Conservation (phyloP, 2,888 invertebrate species). For the Arge pagana region DNA sequence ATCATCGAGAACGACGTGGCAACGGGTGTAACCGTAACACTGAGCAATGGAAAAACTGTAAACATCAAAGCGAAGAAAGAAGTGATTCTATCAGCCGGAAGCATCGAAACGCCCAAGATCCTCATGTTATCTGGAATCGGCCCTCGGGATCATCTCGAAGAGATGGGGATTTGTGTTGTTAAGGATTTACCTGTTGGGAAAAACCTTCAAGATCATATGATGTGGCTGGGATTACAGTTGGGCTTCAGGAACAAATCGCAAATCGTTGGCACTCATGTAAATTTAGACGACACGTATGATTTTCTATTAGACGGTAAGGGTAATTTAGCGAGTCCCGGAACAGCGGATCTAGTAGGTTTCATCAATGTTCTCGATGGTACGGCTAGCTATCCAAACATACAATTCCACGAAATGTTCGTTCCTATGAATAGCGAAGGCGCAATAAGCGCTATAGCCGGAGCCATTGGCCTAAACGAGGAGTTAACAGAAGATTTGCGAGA, state of each 20-base stretch:
- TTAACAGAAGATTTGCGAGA: constrained; percentile 29
- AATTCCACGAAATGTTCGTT: constrained; percentile 53
- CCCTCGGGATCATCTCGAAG: constrained; percentile 59
- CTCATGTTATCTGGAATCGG: constrained; percentile 72
- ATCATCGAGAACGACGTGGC: constrained; percentile 61
- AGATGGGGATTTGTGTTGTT: constrained; percentile 57
- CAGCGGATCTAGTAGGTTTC: constrained; percentile 61
- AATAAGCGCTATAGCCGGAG: too few species aligned
- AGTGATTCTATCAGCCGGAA: constrained; percentile 69
- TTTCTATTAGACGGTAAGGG: constrained; percentile 55
- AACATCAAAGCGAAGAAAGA: constrained; percentile 61
- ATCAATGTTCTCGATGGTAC: constrained; percentile 57
- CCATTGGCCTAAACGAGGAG: constrained; percentile 37
- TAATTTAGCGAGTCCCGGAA: constrained; percentile 33
- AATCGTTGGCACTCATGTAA: too few species aligned
- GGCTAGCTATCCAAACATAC: constrained; percentile 60
- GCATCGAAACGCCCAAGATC: constrained; percentile 70
- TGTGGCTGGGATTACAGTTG: constrained; percentile 39
- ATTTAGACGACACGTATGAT: constrained; percentile 43
- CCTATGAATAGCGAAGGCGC: constrained; percentile 39
- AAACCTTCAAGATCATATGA: constrained; percentile 64
- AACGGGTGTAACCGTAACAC: constrained; percentile 54
- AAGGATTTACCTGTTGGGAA: constrained; percentile 61
- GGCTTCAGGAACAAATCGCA: too few species aligned
- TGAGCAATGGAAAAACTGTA: constrained; percentile 45